These are phyloP conservation scores for Macquaria australasica DNA, from an alignment of 2,113 vertebrate genomes.

Conservation along the genomic window DNA sequence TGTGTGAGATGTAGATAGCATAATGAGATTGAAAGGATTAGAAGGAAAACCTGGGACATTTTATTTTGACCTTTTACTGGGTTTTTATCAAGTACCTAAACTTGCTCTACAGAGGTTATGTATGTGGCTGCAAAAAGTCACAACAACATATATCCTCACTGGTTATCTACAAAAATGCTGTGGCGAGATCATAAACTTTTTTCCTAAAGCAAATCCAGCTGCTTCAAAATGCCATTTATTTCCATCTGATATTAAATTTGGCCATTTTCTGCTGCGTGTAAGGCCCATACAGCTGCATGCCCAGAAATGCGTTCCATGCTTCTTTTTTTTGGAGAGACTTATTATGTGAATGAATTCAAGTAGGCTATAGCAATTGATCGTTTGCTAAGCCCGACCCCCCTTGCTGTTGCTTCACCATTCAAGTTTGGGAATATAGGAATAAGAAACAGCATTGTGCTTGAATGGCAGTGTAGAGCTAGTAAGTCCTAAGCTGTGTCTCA, in stretches of 20 bases:
- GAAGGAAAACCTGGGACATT: not conserved
- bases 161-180: not conserved
- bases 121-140: not conserved
- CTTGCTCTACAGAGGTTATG: not conserved
- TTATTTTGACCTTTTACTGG: not conserved
- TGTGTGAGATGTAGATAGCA: not conserved
- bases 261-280: too few relatives aligned
- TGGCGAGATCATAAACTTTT: not conserved
- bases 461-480: too few relatives aligned
- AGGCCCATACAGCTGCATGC: not conserved
- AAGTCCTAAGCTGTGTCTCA: too few relatives aligned
- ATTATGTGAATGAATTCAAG: too few relatives aligned
- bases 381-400: too few relatives aligned
- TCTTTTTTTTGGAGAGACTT: not conserved
- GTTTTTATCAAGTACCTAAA: not conserved
- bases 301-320: not conserved
- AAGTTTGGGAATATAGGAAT: too few relatives aligned
- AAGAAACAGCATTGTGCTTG: too few relatives aligned
- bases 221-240: not conserved
- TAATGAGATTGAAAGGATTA: conserved; percentile 21
- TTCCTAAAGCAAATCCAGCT: not conserved
- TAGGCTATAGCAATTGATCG: too few relatives aligned
- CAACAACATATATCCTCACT: not conserved
- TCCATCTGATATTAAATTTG: not conserved
- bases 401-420: too few relatives aligned